Conservation (phyloP, 2,888 invertebrate genomes). For the Empis livida region DNA sequence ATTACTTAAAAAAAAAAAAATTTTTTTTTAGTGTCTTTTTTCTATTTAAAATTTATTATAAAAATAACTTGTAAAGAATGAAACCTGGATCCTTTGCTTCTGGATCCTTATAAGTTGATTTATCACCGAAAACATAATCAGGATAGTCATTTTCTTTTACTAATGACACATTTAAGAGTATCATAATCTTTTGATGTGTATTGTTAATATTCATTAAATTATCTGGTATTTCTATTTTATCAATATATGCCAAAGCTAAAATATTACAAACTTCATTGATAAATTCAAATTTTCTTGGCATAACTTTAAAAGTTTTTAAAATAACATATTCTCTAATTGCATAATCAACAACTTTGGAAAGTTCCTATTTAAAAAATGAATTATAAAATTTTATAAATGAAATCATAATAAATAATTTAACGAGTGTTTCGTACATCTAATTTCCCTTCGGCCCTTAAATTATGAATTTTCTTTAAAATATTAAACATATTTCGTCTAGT, state of each 20-base stretch:
- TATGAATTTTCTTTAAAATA: conserved; percentile 18
- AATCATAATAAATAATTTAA: not conserved
- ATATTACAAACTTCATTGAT: conserved; percentile 31
- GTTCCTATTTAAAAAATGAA: conserved; percentile 17
- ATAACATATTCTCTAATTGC: conserved; percentile 28
- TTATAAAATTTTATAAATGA: not conserved
- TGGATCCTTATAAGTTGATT: conserved; percentile 17
- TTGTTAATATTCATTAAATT: not conserved
- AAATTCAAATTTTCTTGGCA: conserved; percentile 34
- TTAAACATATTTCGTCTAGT: conserved; percentile 25
- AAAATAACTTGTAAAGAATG: conserved; percentile 20
- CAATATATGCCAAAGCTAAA: conserved; percentile 26
- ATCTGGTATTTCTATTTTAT: conserved; percentile 14
- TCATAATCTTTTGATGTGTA: not conserved
- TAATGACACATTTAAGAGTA: not conserved
- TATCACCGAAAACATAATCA: conserved; percentile 25
- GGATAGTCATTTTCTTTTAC: not conserved
- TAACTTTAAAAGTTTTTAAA: conserved; percentile 27
- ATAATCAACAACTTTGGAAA: conserved; percentile 23
- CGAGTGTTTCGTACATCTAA: conserved; percentile 1
- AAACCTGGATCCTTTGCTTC: conserved; percentile 17
- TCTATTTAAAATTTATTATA: not conserved
- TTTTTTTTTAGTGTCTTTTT: too few relatives aligned
- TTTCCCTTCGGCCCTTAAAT: not conserved
- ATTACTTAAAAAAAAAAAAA: not conserved